Evolutionary conservation across 2,888 invertebrate genomes (phyloP), one percentile per base, ranked within the genome.

Genomic region (Cataglyphis rosenhaueri): DNA sequence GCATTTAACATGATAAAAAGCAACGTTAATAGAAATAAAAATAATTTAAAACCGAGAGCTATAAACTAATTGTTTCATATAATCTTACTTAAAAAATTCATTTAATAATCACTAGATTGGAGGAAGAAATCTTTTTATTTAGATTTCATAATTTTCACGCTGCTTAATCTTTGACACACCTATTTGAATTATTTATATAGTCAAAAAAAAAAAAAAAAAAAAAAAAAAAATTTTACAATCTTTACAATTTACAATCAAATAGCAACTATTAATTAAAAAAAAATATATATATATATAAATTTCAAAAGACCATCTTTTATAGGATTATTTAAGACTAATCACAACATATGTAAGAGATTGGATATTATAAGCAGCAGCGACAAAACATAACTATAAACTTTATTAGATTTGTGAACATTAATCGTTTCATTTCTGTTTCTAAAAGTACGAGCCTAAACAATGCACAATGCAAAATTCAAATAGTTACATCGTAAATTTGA

Each of bases 401-500:
- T 4, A 70, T 68, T 32, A 41, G 29, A 29, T 57, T 21, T 15
- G 57, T 21, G n/a, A 12, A 25, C 35, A 35, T 44, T 35, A 59
- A 79, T 70, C 35, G 18, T 78, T 44, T 44, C 29, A 29, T 68
- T 68, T 35, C 35, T 32, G 78, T 18, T 44, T 4, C 5, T 21
- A 12, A 10, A 35, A 32, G 8, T 8, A n/a, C n/a, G 3, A 48
- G 44, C 9, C 38, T 4, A 15, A 55, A 76, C 76, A 66, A 76
- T 55, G n/a, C 12, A 5, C 1, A 18, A 76, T 55, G 55, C 66
- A 55, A 70, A 70, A 32, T 70, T 70, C n/a, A 35, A 8, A 10
- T 76, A 41, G 59, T 44, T 70, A 32, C 12, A 59, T 32, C 32
- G 78, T 35, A 61, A 44, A 59, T 78, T 70, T 44, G 44, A 78